Conservation (phyloP, 1,140 invertebrate genomes). For the Parapsyche elsis region DNA sequence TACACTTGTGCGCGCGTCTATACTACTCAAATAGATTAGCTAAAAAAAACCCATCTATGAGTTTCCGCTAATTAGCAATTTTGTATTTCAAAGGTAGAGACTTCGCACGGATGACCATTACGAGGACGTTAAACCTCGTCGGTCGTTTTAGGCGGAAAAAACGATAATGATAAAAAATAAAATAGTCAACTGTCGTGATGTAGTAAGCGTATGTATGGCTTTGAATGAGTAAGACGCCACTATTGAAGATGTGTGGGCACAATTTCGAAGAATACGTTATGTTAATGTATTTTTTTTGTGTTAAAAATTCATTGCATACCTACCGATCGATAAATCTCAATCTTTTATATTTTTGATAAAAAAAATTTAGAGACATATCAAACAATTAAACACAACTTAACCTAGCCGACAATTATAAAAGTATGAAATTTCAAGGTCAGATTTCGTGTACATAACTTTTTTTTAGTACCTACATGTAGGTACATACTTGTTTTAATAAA, state of each 20-base stretch:
- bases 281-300: background rate
- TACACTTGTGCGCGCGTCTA: background rate
- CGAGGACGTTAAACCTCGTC: slow-evolving; percentile 1
- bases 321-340: background rate
- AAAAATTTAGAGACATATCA: no score
- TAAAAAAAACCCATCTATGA: background rate
- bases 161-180: background rate
- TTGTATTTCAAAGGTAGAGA: background rate
- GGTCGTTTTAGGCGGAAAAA: background rate
- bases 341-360: no score
- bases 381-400: no score
- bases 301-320: background rate
- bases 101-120: background rate
- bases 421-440: no score
- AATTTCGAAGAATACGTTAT: background rate
- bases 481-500: no score
- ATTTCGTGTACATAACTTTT: no score
- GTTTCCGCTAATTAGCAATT: background rate
- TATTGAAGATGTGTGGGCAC: no score
- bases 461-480: no score
- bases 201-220: no score
- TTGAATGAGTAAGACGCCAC: no score
- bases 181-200: background rate
- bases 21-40: no score
- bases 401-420: no score